Base-by-base conservation (phyloP, 2,113 vertebrate species). In the Rutilus rutilus region DNA sequence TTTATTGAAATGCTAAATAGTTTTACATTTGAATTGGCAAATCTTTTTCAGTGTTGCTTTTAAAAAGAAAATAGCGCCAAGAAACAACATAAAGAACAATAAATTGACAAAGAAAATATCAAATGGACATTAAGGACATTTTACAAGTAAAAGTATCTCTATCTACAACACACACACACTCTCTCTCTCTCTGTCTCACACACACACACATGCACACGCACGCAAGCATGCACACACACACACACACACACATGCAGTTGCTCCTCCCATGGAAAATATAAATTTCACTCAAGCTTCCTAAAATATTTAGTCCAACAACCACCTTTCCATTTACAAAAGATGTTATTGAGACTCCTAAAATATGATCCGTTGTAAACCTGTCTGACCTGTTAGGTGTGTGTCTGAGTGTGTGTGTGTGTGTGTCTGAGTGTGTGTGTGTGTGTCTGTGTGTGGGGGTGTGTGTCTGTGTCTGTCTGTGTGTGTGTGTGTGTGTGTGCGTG, bases 221-320 rank as follows among this genome's bases (percentile, higher is more conserved):
- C 10, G 11, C 45, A 57, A 19, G 21, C 54, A 52, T 10, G 3
- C 52, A 23, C 7, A 10, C 57, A n/a, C 21, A 59, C 57, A 59
- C 59, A 11, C 1, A 2, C 60, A 62, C 60, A 64, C n/a, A 6
- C n/a, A 15, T 2, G 30, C 1, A 17, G 73, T 50, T n/a, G 12
- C 42, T 54, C 45, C 15, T 52, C 25, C 17, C 74, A 30, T 30
- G 25, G 21, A 76, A 17, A 76, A 52, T 52, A 76, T 76, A 76
- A 52, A 54, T 52, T 54, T 76, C 74, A 76, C 45, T 47, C 39
- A 74, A 23, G 77, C 54, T 60, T 78, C 33, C 30, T 60, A 57
- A 60, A 78, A 78, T 78, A 78, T 78, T 78, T 78, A 78, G 52
- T 78, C 54, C 54, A 78, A 59, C 19, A 78, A 78, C 77, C 77